These are phyloP conservation scores for Aldabrachelys gigantea DNA, from an alignment of 2,113 vertebrate species.

Conservation along the genomic window DNA sequence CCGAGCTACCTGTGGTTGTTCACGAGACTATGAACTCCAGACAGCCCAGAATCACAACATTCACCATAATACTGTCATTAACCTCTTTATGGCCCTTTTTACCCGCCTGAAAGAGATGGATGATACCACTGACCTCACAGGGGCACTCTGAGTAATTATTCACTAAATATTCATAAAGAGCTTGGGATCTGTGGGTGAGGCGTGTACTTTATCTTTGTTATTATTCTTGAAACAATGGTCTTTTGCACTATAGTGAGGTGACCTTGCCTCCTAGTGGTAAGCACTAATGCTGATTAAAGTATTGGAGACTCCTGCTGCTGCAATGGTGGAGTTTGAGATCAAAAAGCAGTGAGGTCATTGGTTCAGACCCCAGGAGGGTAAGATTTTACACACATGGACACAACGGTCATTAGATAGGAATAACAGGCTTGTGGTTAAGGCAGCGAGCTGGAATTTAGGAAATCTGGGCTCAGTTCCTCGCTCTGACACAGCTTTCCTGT, in stretches of 20 bases:
- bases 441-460: not conserved
- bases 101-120: not conserved
- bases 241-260: not conserved
- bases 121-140: not conserved
- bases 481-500: not conserved
- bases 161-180: not conserved
- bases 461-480: not conserved
- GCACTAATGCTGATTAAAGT: not conserved
- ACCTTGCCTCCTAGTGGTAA: not conserved
- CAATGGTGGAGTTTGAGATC: not conserved
- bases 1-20: not conserved
- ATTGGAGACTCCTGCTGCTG: not conserved
- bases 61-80: not conserved
- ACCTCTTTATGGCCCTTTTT: not conserved
- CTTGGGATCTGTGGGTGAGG: not conserved
- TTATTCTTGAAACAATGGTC: not conserved
- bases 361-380: not conserved
- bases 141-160: not conserved
- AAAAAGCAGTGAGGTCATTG: not conserved
- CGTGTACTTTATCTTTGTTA: not conserved
- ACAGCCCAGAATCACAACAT: rapidly evolving
- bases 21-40: rapidly evolving
- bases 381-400: not conserved
- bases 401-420: not conserved
- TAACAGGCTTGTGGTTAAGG: not conserved